These are phyloP conservation scores for Daphoenositta chrysoptera DNA, from an alignment of 2,113 vertebrate species.

Conservation along the genomic window DNA sequence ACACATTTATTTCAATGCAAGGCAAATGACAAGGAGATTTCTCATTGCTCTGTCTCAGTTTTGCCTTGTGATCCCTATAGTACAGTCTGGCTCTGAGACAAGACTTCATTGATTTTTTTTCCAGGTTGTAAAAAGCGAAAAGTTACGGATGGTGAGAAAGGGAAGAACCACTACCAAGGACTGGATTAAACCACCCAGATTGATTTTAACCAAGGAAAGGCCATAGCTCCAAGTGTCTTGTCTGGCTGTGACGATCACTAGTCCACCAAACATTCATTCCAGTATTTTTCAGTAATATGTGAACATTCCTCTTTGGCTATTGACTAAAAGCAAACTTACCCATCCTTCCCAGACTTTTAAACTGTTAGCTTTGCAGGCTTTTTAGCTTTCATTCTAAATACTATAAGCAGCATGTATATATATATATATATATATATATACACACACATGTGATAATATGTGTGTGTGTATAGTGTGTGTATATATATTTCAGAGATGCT, in stretches of 20 bases:
- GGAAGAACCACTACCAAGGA: background rate
- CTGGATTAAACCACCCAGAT: background rate
- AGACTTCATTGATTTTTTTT: background rate
- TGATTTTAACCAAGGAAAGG: background rate
- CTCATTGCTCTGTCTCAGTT: background rate
- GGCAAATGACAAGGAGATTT: background rate
- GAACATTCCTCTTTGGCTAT: background rate
- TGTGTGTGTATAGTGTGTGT: rapidly evolving
- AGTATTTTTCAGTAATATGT: background rate
- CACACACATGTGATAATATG: background rate
- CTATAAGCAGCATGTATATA: background rate
- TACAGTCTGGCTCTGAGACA: background rate
- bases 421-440: too few species aligned
- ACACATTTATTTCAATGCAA: background rate
- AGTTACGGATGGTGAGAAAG: rapidly evolving
- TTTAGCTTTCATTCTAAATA: background rate
- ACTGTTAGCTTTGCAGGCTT: background rate
- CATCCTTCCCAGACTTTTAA: background rate
- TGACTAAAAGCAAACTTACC: background rate
- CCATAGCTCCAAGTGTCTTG: background rate
- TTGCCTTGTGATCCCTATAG: background rate
- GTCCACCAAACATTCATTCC: background rate
- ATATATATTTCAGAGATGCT: background rate
- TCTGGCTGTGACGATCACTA: background rate
- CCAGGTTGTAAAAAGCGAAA: background rate